A percentile compares a stretch with the other conserved stretches of the same genome.
Conservation (phyloP, 1,140 invertebrate genomes). For the Apocrypta bakeri region DNA sequence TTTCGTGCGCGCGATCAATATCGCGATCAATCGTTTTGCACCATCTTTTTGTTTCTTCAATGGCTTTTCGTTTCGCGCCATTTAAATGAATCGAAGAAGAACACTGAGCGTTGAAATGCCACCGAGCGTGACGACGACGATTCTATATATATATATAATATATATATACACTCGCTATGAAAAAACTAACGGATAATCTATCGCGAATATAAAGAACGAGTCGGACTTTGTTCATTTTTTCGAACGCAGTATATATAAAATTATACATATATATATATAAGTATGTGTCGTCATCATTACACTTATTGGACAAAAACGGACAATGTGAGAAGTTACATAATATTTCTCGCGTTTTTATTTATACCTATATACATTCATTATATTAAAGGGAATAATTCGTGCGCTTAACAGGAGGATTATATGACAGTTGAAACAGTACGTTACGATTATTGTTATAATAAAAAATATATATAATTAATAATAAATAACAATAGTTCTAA, state of each 20-base stretch:
- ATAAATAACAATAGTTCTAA: neutral
- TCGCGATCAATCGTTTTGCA: no score
- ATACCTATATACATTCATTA: no score
- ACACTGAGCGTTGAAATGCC: conserved; percentile 10
- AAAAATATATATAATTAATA: neutral
- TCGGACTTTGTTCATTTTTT: conserved; percentile 6
- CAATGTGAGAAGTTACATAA: no score
- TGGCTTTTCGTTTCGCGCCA: conserved; percentile 29
- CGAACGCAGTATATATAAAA: neutral
- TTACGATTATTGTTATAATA: neutral
- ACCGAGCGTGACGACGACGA: neutral
- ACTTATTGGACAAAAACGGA: neutral
- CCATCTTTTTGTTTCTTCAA: neutral
- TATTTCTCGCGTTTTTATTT: no score
- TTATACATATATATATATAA: no score
- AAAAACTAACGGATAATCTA: no score
- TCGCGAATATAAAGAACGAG: neutral
- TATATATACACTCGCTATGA: neutral
- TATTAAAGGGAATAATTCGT: no score
- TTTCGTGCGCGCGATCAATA: neutral
- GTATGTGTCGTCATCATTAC: no score
- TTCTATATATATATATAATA: neutral
- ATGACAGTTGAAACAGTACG: neutral
- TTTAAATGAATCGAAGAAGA: conserved; percentile 29
- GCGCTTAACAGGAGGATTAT: neutral